These are phyloP conservation scores for Bombus confusus DNA, from an alignment of 1,140 invertebrate species.

Conservation along the genomic window DNA sequence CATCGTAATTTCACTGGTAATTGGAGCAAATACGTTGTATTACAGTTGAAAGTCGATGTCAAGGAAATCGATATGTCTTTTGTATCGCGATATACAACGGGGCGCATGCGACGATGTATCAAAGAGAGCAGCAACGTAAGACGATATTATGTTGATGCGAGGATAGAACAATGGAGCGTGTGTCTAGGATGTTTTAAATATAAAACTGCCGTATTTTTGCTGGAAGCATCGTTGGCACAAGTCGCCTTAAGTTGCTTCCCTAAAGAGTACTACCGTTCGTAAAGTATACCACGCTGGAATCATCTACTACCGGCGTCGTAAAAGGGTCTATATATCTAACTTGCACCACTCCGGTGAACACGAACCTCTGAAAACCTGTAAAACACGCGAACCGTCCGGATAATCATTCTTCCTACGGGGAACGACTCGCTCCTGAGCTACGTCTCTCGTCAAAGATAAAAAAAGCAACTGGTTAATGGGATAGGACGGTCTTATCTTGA, in stretches of 20 bases:
- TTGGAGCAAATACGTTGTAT: conserved; percentile 48
- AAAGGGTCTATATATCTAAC: conserved; percentile 61
- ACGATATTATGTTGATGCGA: conserved; percentile 6
- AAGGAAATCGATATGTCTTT: conserved; percentile 55
- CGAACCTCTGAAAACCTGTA: conserved; percentile 65
- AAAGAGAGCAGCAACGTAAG: conserved; percentile 4
- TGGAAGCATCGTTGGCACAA: conserved; percentile 10
- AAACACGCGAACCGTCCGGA: conserved; percentile 67
- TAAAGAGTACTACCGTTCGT: conserved; percentile 33
- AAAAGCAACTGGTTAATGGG: conserved; percentile 55
- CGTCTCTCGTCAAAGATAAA: conserved; percentile 65
- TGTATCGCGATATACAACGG: neutral
- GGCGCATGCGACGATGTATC: neutral
- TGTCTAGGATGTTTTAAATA: conserved; percentile 31
- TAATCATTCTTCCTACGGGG: conserved; percentile 61
- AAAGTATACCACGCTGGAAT: conserved; percentile 50
- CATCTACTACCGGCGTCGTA: conserved; percentile 46
- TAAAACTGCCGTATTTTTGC: conserved; percentile 30
- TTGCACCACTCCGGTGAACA: conserved; percentile 49
- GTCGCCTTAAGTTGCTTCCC: conserved; percentile 58
- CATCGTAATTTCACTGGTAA: conserved; percentile 51
- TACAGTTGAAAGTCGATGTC: conserved; percentile 16
- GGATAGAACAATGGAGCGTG: conserved; percentile 15
- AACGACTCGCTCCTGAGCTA: conserved; percentile 61
- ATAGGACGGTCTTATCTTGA: conserved; percentile 54